Evolutionary conservation across 2,797 vertebrate genomes (phyloP), one percentile per base, ranked within the genome.

Genomic region (Pipistrellus kuhlii): DNA sequence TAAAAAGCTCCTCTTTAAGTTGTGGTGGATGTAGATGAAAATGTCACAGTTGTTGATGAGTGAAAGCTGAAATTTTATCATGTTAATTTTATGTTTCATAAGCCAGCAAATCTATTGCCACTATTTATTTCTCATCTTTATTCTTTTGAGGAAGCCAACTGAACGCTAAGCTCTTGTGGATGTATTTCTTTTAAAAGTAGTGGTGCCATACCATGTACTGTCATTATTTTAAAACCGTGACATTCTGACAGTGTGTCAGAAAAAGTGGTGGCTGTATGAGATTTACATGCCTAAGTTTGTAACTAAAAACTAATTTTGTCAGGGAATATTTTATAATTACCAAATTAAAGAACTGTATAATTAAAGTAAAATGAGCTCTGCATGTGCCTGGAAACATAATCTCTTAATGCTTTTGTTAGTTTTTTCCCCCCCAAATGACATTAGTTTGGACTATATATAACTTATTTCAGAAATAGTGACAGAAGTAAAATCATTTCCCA

Each of bases 81-180:
- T 97, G 76, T 91, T 96, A 96, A 94, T 97, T 97, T 96, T 2
- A 88, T 84, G 48, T 94, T 93, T 93, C 91, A 62, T 90, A 97
- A 97, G 96, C 96, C 97, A 88, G 59, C 32, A 90, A 91, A 66
- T 83, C 51, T 46, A 32, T 92, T 85, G 78, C 86, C 91, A 94
- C 59, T 95, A 88, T 97, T 94, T 97, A 96, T 95, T 92, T 95
- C 90, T 53, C 85, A 95, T 96, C 91, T 96, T 71, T 97, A 97
- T 97, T 96, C 94, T 96, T 97, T 97, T 95, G 97, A 97, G 95
- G 90, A 96, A 97, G 96, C 96, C 97, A 97, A 92, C 89, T 94
- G 90, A 97, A 96, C 76, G 30, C 90, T 93, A 94, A 90, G 77
- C 92, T 93, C 91, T 95, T 88, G 15, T 94, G 94, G 87, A 7